Percentiles rank a stretch among this genome's conserved stretches.
phyloP scores from a whole-genome alignment of 1,140 invertebrate species.

The Drosophila sturtevanti region DNA sequence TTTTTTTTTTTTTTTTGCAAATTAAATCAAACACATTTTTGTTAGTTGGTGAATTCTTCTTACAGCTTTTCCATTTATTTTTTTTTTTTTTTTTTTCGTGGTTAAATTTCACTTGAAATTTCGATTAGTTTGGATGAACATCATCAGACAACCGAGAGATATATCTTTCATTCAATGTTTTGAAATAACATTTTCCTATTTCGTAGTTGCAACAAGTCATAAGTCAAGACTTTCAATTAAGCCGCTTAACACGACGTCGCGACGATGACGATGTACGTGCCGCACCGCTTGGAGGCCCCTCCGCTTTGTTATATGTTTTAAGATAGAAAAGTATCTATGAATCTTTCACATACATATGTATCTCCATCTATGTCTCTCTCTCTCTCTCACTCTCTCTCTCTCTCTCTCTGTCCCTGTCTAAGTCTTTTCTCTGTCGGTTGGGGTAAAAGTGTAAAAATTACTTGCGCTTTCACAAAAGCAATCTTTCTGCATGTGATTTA shows the following conservation, averaged over 20 bases:
- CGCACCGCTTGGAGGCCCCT: not conserved
- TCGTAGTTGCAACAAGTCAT: slow-evolving; percentile 58
- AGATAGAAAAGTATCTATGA: slow-evolving; percentile 28
- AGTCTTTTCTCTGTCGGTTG: slow-evolving; percentile 10
- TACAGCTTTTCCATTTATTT: not conserved
- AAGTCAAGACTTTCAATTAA: slow-evolving; percentile 80
- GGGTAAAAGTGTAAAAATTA: slow-evolving; percentile 78
- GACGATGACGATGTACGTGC: slow-evolving; percentile 13
- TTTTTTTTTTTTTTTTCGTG: not conserved
- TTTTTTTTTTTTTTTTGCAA: not conserved
- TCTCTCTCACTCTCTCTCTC: slow-evolving; percentile 33
- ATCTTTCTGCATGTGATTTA: slow-evolving; percentile 46
- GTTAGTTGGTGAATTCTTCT: not conserved
- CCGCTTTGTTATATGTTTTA: slow-evolving; percentile 40
- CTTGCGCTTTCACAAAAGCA: slow-evolving; percentile 74
- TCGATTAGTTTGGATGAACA: not conserved
- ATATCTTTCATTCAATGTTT: slow-evolving; percentile 12
- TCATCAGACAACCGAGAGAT: not conserved
- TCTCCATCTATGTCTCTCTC: too few relatives aligned
- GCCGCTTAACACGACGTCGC: slow-evolving; percentile 64
- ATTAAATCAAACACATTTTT: not conserved
- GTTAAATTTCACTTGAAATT: slow-evolving; percentile 44
- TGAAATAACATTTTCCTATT: slow-evolving; percentile 43
- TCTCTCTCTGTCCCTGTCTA: not conserved
- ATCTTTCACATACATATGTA: slow-evolving; percentile 33